Conservation (phyloP, 2,113 vertebrate genomes). For the Petrocephalus zakoni region DNA sequence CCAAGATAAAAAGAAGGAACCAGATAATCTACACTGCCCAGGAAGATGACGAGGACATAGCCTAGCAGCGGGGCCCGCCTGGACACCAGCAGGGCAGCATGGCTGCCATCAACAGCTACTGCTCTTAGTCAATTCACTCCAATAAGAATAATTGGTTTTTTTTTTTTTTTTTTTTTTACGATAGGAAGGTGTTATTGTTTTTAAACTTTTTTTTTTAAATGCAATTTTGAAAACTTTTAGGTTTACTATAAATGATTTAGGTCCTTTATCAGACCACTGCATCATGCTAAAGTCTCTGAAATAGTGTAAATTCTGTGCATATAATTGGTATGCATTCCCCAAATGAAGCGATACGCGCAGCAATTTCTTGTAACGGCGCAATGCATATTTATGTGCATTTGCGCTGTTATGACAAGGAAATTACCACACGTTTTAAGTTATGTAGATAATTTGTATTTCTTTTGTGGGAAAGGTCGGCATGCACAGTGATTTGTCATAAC, state of each 20-base stretch:
- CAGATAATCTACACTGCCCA: conserved; percentile 81
- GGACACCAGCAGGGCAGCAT: not conserved
- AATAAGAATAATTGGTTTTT: not conserved
- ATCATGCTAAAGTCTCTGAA: not conserved
- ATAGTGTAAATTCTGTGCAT: no score
- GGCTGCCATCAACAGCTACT: not conserved
- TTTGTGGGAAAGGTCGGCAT: no score
- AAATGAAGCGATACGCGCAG: no score
- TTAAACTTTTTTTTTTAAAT: no score
- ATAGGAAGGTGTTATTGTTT: not conserved
- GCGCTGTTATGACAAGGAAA: no score
- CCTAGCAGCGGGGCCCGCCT: conserved; percentile 17
- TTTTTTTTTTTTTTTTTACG: not conserved
- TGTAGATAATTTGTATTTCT: no score
- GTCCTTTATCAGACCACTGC: not conserved
- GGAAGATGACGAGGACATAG: conserved; percentile 54
- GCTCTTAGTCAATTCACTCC: not conserved
- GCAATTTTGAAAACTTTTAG: no score
- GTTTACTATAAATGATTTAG: not conserved
- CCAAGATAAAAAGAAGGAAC: conserved; percentile 88
- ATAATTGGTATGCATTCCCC: no score
- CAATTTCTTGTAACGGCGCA: no score
- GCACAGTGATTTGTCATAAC: no score
- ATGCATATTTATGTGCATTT: no score
- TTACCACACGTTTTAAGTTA: no score